Evolutionary conservation across 2,113 vertebrate genomes (phyloP), one percentile per base, ranked within the genome.

Genomic region (Pogona vitticeps): DNA sequence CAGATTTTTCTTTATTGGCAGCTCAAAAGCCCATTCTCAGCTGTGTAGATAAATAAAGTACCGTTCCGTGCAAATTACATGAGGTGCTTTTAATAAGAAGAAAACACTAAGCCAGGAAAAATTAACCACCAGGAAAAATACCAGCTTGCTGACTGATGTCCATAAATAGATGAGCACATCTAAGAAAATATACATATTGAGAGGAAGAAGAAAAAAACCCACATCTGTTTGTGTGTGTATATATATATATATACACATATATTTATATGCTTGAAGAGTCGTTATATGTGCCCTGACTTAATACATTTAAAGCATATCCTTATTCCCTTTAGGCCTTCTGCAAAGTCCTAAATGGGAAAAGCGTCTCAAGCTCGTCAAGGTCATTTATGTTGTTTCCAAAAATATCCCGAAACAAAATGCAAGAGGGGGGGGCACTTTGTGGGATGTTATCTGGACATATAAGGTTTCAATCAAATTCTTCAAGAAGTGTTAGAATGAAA

Each of bases 321-420:
- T 92, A 91, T 93, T 93, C 86, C 92, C 92, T 93, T 92, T 88
- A 89, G 95, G 94, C 94, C 95, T 93, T 94, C 91, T 92, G n/a
- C 70, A 95, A 98, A 97, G 95, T 97, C 98, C 97, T 97, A 98
- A 98, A 97, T 96, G 97, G 97, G 97, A 97, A 97, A 97, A 97
- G 96, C 97, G 96, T 95, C 95, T 96, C 93, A 93, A 52, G 91
- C 9, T 5, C 71, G 94, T 96, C 98, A 98, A 98, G 97, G 98
- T 98, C 97, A 97, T 94, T 95, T 94, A 95, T 96, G 96, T 95
- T 93, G 96, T 94, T 97, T 97, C 98, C 97, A 97, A 97, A 98
- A 98, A 99, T 98, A 98, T 97, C 96, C 94, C 91, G 96, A 97
- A 97, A 94, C 94, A 95, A 80, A 95, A 94, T 91, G 91, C 93